Evolutionary conservation across 2,797 vertebrate species (phyloP).

Genomic region (Myotis pilosus): DNA sequence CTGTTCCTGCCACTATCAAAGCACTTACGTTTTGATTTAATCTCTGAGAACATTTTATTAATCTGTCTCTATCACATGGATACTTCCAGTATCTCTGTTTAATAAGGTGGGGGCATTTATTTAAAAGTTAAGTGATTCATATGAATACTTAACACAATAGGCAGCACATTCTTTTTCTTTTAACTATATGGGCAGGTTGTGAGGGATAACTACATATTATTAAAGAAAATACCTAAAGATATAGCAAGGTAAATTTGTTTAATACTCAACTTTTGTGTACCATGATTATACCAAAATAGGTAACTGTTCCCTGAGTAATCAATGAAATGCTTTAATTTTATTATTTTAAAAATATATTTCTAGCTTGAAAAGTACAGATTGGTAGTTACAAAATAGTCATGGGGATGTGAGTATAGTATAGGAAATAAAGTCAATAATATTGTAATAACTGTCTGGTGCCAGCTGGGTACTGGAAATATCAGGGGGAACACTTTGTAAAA

Average conservation of each 20-base stretch:
- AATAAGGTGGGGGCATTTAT: background rate
- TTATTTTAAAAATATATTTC: background rate
- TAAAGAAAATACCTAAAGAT: background rate
- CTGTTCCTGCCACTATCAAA: background rate
- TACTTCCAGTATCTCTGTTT: background rate
- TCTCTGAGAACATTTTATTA: background rate
- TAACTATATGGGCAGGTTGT: background rate
- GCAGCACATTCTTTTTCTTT: background rate
- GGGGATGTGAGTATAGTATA: background rate
- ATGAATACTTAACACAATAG: background rate
- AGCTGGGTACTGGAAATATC: background rate
- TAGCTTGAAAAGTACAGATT: background rate
- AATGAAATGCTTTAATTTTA: slow-evolving; percentile 7
- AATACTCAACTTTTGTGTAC: background rate
- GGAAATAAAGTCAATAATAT: background rate
- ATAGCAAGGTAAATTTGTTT: background rate
- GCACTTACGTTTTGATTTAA: background rate
- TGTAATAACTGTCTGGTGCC: background rate
- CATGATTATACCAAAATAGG: background rate
- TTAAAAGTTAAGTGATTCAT: slow-evolving; percentile 11
- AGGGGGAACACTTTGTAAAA: background rate
- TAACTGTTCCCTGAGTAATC: background rate
- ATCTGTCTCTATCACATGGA: background rate
- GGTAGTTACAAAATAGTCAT: background rate
- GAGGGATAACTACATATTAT: background rate